Base-by-base conservation (phyloP, 2,113 vertebrate genomes). In the Chloebia gouldiae region DNA sequence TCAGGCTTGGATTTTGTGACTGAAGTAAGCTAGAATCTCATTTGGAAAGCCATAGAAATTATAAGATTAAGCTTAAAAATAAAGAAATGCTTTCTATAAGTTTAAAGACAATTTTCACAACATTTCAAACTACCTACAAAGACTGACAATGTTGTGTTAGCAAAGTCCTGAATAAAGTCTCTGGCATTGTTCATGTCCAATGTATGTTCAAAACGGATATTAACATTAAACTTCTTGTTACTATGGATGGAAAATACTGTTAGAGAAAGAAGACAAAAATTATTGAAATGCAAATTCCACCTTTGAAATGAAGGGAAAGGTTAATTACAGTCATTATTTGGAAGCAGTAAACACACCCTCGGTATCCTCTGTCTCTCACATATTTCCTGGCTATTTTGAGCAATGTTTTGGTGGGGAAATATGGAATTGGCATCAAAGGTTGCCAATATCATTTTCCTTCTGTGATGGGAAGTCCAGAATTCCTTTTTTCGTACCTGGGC, bases 1-100 rank as follows among this genome's bases (percentile, higher is more conserved):
- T 3, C 20, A 87, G 40, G 7, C 14, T 75, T 44, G n/a, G 47
- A 28, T 42, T 86, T 30, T 49, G 80, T 81, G n/a, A 37, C 23
- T 73, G 25, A 72, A 42, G 7, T 13, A 81, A 51, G 2, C 35
- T 86, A 81, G 50, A 68, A 57, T 54, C 12, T 75, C 13, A 53
- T 93, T 61, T 40, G 28, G 31, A 96, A 95, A 81, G 11, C 5
- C 53, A 31, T 19, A 63, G 59, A 92, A 96, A 88, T 81, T 49
- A 22, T 13, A 91, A 49, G 25, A 50, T 45, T 60, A 90, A 77
- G 2, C 3, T 73, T 60, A 82, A 47, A 69, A 68, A 45, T 24
- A 10, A 70, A 49, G 11, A 9, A 5, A 40, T 64, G 4, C 7
- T 83, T 94, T 80, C 61, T 37, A 18, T 37, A 5, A 81, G 35